These are phyloP conservation scores for Macrostomum lignano DNA, from an alignment of 1,140 invertebrate species.

Conservation along the genomic window DNA sequence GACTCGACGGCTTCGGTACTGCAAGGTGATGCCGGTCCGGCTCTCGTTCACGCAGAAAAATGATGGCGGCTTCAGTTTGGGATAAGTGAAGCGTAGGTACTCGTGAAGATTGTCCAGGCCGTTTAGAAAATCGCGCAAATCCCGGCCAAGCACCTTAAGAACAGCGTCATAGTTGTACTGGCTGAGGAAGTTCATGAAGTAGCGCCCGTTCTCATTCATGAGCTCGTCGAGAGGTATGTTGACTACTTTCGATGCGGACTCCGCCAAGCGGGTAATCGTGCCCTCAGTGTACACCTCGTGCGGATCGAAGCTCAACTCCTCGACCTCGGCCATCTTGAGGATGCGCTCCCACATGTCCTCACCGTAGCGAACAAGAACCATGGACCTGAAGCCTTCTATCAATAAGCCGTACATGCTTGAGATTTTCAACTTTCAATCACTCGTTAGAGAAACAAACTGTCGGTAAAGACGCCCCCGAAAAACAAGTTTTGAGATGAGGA, in stretches of 20 bases:
- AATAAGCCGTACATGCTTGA: conserved; percentile 61
- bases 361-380: conserved; percentile 54
- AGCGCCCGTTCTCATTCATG: conserved; percentile 33
- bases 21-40: conserved; percentile 49
- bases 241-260: conserved; percentile 32
- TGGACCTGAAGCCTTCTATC: conserved; percentile 63
- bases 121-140: conserved; percentile 57
- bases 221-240: conserved; percentile 12
- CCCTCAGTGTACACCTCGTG: conserved; percentile 49
- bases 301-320: conserved; percentile 5
- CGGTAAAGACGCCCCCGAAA: too few species aligned
- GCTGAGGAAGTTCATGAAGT: conserved; percentile 55
- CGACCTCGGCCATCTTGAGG: conserved; percentile 4
- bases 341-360: conserved; percentile 38
- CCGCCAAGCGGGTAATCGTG: conserved; percentile 43
- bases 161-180: conserved; percentile 55
- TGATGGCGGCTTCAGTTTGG: conserved; percentile 60
- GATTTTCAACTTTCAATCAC: too few species aligned
- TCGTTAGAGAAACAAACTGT: too few species aligned
- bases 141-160: conserved; percentile 44
- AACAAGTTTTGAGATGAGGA: too few species aligned
- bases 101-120: conserved; percentile 63
- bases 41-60: conserved; percentile 87
- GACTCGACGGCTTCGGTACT: conserved; percentile 51
- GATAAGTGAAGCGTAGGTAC: conserved; percentile 60